Evolutionary conservation across 2,113 vertebrate genomes (phyloP), one percentile per base, ranked within the genome.

Genomic region (Dendropsophus ebraccatus): DNA sequence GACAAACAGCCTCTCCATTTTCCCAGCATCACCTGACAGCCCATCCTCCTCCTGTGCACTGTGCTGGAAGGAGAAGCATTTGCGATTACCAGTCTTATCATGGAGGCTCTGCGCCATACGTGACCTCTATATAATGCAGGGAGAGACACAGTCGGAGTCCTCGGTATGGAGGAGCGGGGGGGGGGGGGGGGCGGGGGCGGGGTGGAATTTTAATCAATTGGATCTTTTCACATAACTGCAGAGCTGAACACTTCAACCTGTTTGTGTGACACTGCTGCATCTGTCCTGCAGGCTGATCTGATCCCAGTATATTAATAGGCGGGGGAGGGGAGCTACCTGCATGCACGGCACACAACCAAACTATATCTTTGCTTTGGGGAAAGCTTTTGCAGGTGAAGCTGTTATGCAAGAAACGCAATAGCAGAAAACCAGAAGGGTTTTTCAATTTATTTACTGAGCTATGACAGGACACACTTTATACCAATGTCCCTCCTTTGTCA

Each of bases 101-200:
- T 67, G 79, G 82, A 83, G 82, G 82, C 82, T 73, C 70, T 84
- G 72, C 72, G 41, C 62, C 81, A 84, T 45, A 84, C 70, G 37
- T 62, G 82, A 84, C 82, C 82, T 75, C 72, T 75, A 73, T 83
- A 60, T 60, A 84, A 84, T n/a, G 70, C 70, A 62, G 82, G 49
- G 32, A 84, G 62, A 82, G 25, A 5, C 56, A 52, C 65, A 72
- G 81, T 72, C 50, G 65, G 62, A 69, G 81, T 11, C 70, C 37
- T 72, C 12, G 19, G 81, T 47, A 67, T 5, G 1, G 75, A 54
- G 75, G 54, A 62, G 77, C 2, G 19, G 41, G 52, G 32, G 32
- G n/a, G n/a, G n/a, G n/a, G n/a, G n/a, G n/a, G n/a, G n/a, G 49
- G 50, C 9, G 52, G 32, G 21, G 30, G 52, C 10, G 62, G 62